Conservation (phyloP, 1,140 invertebrate genomes). For the Pseudomyrmex cubaensis region DNA sequence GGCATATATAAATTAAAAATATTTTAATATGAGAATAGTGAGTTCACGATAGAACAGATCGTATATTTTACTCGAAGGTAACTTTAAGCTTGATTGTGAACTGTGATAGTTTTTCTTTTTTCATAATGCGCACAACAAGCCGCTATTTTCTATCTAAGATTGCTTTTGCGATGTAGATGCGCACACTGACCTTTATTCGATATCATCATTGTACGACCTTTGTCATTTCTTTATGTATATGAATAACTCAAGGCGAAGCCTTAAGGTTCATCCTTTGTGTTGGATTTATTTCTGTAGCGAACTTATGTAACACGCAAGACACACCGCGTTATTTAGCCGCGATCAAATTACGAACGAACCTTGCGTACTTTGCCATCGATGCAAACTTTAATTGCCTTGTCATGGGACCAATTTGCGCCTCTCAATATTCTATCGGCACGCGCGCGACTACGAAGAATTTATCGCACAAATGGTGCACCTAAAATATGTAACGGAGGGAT, state of each 20-base stretch:
- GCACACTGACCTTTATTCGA: constrained; percentile 44
- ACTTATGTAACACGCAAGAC: constrained; percentile 33
- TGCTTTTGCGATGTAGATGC: constrained; percentile 13
- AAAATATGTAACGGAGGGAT: constrained; percentile 75
- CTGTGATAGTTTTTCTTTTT: background rate
- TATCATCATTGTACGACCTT: constrained; percentile 49
- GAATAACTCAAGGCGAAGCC: constrained; percentile 48
- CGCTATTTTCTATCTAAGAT: constrained; percentile 48
- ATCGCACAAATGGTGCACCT: constrained; percentile 59
- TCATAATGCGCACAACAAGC: background rate
- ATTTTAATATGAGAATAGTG: constrained; percentile 18
- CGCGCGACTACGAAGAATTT: constrained; percentile 36
- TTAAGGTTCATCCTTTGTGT: constrained; percentile 42
- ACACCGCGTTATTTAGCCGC: background rate
- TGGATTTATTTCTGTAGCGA: constrained; percentile 35
- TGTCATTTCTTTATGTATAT: constrained; percentile 55
- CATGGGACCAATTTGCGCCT: background rate
- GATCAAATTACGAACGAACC: constrained; percentile 2
- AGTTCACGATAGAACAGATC: background rate
- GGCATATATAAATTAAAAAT: background rate
- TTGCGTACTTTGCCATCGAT: background rate
- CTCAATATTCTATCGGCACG: constrained; percentile 45
- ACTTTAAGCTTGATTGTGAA: background rate
- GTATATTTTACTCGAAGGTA: background rate
- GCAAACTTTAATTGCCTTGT: constrained; percentile 31